These are phyloP conservation scores for Lethenteron reissneri DNA, from an alignment of 2,113 vertebrate species.

Conservation along the genomic window DNA sequence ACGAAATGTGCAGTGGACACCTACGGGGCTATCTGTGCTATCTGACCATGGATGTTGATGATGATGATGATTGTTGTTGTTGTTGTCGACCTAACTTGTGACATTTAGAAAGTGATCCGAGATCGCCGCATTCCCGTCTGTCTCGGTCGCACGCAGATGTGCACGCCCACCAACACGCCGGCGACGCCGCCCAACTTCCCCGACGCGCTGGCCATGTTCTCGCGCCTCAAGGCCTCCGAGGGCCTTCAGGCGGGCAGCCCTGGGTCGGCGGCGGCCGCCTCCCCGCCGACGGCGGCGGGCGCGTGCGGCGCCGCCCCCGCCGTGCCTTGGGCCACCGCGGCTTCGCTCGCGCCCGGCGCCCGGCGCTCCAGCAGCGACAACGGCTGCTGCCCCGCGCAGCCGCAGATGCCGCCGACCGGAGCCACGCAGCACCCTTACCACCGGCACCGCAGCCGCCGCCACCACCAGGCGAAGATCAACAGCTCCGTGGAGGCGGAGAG, in stretches of 20 bases:
- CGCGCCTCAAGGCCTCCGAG: slow-evolving; percentile 80
- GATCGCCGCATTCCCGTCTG: slow-evolving; percentile 6
- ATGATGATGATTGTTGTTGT: not conserved
- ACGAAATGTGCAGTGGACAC: not conserved
- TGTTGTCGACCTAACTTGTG: not conserved
- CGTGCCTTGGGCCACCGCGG: slow-evolving; percentile 14
- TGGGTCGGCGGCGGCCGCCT: slow-evolving; percentile 48
- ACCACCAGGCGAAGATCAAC: slow-evolving; percentile 54
- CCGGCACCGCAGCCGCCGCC: slow-evolving; percentile 29
- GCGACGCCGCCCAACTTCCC: slow-evolving; percentile 93
- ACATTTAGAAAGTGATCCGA: not conserved
- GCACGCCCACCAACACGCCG: slow-evolving; percentile 88
- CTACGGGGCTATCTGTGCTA: not conserved
- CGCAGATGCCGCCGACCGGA: slow-evolving; percentile 27
- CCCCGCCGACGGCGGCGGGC: slow-evolving; percentile 48
- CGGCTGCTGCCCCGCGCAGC: slow-evolving; percentile 40
- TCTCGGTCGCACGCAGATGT: slow-evolving; percentile 45
- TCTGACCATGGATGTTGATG: not conserved
- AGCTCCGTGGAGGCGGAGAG: slow-evolving; percentile 85
- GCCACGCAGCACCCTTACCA: slow-evolving; percentile 31
- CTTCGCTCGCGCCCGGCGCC: too few species aligned
- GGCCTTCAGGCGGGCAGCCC: slow-evolving; percentile 37
- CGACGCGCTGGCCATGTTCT: slow-evolving; percentile 83
- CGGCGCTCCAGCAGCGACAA: slow-evolving; percentile 25
- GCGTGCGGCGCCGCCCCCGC: slow-evolving; percentile 40